Base-by-base conservation (phyloP, 2,888 invertebrate genomes). In the Eueremaeus valkanovi region DNA sequence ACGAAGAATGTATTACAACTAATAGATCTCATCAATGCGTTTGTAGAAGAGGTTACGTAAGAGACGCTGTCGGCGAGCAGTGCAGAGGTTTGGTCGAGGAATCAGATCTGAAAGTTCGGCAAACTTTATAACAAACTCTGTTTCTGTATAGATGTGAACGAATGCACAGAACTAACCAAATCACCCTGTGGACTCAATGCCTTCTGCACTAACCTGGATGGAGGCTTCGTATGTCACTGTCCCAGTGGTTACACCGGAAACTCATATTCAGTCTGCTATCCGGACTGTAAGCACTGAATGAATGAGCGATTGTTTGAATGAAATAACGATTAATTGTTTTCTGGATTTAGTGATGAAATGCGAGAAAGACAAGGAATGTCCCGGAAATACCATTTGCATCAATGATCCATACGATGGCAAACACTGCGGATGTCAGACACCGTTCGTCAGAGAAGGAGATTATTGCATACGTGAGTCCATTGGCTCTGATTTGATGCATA, bases 161-260 rank as follows among this genome's bases (percentile, higher is more conserved):
- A 80, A 73, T 80, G 80, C 73, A 76, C 78, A 13, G 78, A 79
- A 76, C 42, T 72, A 74, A 90, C 89, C 75, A 91, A 90, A 80
- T 88, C 90, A 2, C 90, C 92, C 24, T 95, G 95, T 83, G 95
- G 94, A 0, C 84, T 92, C 31, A 93, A 93, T 83, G 93, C 94
- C 0, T 88, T 93, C 76, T 95, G 95, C 82, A 93, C 92, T 83
- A 95, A 95, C 84, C 85, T 94, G 73, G 94, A 94, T 0, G 95
- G 95, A 68, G 93, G 93, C 82, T 95, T 94, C 82, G 93, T 93
- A 84, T 95, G 95, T 81, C 91, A 92, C 81, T 95, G 95, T 81
- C 91, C 93, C 0, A 86, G 89, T 36, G 93, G 92, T 42, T 93
- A 91, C 82, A 92, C 91, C 81, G 94, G 94, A 63, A 94, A 95